These are phyloP conservation scores for Ladona fulva DNA, from an alignment of 1,140 invertebrate species.

Conservation along the genomic window DNA sequence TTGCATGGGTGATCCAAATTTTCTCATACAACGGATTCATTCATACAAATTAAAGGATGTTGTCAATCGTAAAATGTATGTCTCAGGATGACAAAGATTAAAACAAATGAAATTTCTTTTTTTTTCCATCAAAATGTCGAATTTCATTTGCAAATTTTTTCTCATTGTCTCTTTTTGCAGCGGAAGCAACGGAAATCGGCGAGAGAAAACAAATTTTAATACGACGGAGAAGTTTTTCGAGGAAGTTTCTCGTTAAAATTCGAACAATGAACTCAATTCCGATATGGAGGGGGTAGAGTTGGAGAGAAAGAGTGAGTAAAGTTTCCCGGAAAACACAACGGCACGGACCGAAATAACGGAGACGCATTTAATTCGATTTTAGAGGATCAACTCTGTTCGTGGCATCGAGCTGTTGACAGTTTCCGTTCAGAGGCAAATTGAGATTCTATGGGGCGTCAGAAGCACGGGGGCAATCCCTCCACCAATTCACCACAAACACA, in stretches of 20 bases:
- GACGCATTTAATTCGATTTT: slow-evolving; percentile 10
- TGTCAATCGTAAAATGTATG: too few species aligned
- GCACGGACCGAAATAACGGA: neutral
- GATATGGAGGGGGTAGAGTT: too few species aligned
- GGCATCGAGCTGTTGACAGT: slow-evolving; percentile 6
- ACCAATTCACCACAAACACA: neutral
- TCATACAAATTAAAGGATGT: too few species aligned
- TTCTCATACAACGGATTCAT: too few species aligned
- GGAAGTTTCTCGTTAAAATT: slow-evolving; percentile 2
- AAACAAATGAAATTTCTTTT: too few species aligned
- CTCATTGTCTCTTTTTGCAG: too few species aligned
- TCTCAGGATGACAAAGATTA: too few species aligned
- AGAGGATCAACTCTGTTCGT: neutral
- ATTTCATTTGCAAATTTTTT: too few species aligned
- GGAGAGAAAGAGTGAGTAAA: neutral
- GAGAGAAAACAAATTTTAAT: too few species aligned
- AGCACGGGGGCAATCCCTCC: neutral
- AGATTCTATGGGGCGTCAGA: slow-evolving; percentile 1
- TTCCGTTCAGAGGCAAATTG: neutral
- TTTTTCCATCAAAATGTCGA: too few species aligned
- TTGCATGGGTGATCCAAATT: too few species aligned
- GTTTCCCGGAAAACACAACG: neutral
- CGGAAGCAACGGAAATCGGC: too few species aligned
- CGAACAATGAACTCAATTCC: neutral
- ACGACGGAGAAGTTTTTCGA: neutral